Percentiles rank a stretch among this genome's conserved stretches.
phyloP scores from a whole-genome alignment of 2,888 invertebrate genomes.

The Lypha dubia region DNA sequence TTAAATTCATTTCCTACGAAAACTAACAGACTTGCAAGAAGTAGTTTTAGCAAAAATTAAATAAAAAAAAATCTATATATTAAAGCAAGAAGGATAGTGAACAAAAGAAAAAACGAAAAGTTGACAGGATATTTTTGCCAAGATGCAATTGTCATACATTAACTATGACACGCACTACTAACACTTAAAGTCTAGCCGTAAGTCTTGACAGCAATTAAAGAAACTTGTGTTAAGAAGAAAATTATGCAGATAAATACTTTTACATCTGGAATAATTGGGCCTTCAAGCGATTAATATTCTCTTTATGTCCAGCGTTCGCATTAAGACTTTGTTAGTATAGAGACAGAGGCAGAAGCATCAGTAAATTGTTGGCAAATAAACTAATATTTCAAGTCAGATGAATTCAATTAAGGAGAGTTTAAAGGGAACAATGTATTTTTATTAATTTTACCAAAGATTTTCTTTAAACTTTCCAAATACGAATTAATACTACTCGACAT shows the following conservation, averaged over 20 bases:
- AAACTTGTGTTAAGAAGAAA: not conserved
- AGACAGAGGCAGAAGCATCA: constrained; percentile 13
- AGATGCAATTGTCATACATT: constrained; percentile 7
- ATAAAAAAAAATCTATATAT: not conserved
- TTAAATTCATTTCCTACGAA: constrained; percentile 18
- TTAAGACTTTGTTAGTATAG: not conserved
- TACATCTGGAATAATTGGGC: not conserved
- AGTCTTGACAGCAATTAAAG: not conserved
- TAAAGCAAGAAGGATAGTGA: not conserved
- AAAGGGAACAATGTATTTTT: no score
- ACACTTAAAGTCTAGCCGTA: not conserved
- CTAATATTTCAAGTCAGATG: not conserved
- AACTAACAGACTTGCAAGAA: not conserved
- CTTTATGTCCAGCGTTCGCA: not conserved
- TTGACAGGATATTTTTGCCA: not conserved
- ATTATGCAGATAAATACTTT: not conserved
- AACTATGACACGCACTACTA: constrained; percentile 2
- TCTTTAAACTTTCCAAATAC: no score
- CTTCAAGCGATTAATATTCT: constrained; percentile 1
- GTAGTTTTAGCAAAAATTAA: not conserved
- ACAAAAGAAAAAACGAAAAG: not conserved
- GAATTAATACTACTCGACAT: no score
- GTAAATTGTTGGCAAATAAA: not conserved
- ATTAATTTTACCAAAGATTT: no score
- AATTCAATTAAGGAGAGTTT: no score